These are phyloP conservation scores for Myiothlypis coronata DNA, from an alignment of 2,797 vertebrate species.

Conservation along the genomic window DNA sequence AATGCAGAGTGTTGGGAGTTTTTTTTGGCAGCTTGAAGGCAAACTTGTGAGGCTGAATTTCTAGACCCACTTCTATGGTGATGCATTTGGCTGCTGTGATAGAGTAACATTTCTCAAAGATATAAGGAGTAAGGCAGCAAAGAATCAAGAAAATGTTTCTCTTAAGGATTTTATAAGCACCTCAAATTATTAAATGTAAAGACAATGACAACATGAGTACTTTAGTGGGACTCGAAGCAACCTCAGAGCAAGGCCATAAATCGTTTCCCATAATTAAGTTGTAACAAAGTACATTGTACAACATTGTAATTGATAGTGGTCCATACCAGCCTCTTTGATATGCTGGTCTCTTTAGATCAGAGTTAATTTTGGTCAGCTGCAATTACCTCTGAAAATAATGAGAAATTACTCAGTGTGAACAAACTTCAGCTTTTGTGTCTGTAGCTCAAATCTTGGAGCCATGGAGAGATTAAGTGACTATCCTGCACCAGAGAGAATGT, in stretches of 20 bases:
- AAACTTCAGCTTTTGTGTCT: not conserved
- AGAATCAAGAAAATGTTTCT: not conserved
- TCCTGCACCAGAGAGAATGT: not conserved
- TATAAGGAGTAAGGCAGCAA: not conserved
- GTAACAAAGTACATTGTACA: not conserved
- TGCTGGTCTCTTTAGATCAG: not conserved
- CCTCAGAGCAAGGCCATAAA: not conserved
- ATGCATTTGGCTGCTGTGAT: not conserved
- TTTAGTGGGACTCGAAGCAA: not conserved
- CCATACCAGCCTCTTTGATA: not conserved
- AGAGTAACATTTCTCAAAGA: not conserved
- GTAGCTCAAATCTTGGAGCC: not conserved
- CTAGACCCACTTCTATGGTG: not conserved
- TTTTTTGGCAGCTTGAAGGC: not conserved
- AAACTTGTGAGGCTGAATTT: not conserved
- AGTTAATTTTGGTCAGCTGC: not conserved
- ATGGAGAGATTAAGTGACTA: not conserved
- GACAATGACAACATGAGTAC: not conserved
- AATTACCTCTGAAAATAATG: not conserved
- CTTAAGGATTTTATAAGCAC: not conserved
- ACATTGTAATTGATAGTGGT: not conserved
- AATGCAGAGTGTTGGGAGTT: not conserved
- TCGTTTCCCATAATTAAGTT: not conserved
- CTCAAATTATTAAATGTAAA: not conserved
- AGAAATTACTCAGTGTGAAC: not conserved